Evolutionary conservation across 1,140 invertebrate genomes (phyloP).

Genomic region (Sipha flava): DNA sequence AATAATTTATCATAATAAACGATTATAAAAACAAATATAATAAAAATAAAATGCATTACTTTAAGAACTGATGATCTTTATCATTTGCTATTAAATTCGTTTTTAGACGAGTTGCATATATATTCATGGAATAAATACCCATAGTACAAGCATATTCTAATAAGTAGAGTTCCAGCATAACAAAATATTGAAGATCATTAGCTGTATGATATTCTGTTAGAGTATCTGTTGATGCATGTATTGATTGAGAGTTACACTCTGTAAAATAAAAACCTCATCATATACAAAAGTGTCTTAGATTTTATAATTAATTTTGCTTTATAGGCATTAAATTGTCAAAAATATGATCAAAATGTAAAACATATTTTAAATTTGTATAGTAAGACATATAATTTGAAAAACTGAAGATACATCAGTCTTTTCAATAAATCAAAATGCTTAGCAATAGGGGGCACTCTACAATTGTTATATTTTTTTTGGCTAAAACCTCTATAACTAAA

Average conservation of each 20-base stretch:
- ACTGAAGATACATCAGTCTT: no score
- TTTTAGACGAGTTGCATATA: slow-evolving; percentile 7
- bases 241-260: background rate
- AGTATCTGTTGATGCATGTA: background rate
- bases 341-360: no score
- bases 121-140: slow-evolving; percentile 21
- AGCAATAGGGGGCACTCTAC: no score
- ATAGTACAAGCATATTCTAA: slow-evolving; percentile 24
- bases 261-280: background rate
- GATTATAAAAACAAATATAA: background rate
- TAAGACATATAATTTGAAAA: no score
- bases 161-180: background rate
- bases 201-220: background rate
- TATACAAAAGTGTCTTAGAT: background rate
- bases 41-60: background rate
- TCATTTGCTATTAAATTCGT: background rate
- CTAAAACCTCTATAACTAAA: no score
- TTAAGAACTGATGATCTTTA: slow-evolving; percentile 4
- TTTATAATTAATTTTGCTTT: background rate
- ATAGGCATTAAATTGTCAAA: background rate
- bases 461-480: no score
- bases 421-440: no score
- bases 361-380: no score
- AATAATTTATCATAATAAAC: no score
- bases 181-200: background rate